These are phyloP conservation scores for Lepidochrysops patricia DNA, from an alignment of 2,888 invertebrate species.

Conservation along the genomic window DNA sequence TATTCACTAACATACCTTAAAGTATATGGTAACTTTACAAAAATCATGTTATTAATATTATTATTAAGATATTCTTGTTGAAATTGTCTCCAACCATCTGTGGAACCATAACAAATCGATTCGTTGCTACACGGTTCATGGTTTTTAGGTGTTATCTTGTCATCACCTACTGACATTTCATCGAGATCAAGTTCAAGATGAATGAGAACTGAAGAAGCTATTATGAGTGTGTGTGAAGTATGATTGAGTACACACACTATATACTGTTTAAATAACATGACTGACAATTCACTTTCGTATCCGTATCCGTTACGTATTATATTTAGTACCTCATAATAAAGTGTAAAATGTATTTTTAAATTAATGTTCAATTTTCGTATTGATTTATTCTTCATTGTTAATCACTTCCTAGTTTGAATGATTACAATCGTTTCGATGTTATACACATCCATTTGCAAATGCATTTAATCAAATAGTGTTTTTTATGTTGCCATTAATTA, in stretches of 20 bases:
- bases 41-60: too few species aligned
- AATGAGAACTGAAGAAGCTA: constrained; percentile 25
- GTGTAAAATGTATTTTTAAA: constrained; percentile 11
- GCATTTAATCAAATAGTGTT: not conserved
- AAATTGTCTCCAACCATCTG: not conserved
- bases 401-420: not conserved
- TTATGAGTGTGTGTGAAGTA: not conserved
- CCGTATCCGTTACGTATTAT: constrained; percentile 29
- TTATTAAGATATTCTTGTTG: too few species aligned
- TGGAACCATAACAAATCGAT: not conserved
- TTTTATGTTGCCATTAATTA: too few species aligned
- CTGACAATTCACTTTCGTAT: constrained; percentile 47
- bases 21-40: too few species aligned
- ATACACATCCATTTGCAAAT: not conserved
- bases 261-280: constrained; percentile 53
- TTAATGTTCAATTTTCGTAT: not conserved
- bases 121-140: not conserved
- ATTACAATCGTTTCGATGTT: not conserved
- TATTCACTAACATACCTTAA: too few species aligned
- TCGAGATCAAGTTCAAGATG: constrained; percentile 64
- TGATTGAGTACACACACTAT: constrained; percentile 37
- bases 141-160: not conserved
- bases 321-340: constrained; percentile 14
- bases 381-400: not conserved
- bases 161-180: constrained; percentile 4